phyloP scores from a whole-genome alignment of 1,140 invertebrate genomes.

The Aradophagus sp. region DNA sequence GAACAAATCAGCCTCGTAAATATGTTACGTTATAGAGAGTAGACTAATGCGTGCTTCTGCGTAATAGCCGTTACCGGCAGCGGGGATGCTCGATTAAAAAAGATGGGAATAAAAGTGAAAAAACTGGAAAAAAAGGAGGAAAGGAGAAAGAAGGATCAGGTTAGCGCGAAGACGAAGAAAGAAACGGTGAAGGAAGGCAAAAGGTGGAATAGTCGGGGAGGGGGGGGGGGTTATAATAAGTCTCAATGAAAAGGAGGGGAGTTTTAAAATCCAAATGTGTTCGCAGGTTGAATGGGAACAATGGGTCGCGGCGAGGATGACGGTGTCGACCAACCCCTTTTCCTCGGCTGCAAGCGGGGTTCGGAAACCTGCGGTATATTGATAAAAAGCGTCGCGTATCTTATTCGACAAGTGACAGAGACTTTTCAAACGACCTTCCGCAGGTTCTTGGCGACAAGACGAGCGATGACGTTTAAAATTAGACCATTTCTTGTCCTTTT shows the following conservation, averaged over 20 bases:
- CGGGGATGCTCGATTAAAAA: slow-evolving; percentile 24
- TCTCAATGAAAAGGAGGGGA: slow-evolving; percentile 1
- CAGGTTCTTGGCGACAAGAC: too few species aligned
- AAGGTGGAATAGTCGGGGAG: too few species aligned
- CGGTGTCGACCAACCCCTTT: slow-evolving; percentile 41
- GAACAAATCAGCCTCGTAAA: slow-evolving; percentile 56
- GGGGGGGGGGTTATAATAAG: slow-evolving; percentile 1
- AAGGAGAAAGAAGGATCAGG: background rate
- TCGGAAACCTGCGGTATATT: slow-evolving; percentile 18
- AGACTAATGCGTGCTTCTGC: slow-evolving; percentile 41
- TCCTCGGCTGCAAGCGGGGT: slow-evolving; percentile 15
- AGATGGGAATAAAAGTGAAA: slow-evolving; percentile 26
- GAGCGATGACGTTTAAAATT: too few species aligned
- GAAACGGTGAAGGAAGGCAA: too few species aligned
- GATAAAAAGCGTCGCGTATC: slow-evolving; percentile 21
- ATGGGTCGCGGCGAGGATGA: slow-evolving; percentile 33
- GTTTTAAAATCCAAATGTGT: slow-evolving; percentile 28
- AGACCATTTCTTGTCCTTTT: too few species aligned
- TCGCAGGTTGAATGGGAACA: slow-evolving; percentile 24
- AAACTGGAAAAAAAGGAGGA: slow-evolving; percentile 8
- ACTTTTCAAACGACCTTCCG: too few species aligned
- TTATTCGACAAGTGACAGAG: background rate
- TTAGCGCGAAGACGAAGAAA: background rate
- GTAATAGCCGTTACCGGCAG: slow-evolving; percentile 50
- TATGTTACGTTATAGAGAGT: slow-evolving; percentile 37